A percentile compares a stretch with the other conserved stretches of the same genome.
These are phyloP conservation scores for Pseudocheirus occidentalis DNA, from an alignment of 2,797 vertebrate genomes.

Conservation along the genomic window DNA sequence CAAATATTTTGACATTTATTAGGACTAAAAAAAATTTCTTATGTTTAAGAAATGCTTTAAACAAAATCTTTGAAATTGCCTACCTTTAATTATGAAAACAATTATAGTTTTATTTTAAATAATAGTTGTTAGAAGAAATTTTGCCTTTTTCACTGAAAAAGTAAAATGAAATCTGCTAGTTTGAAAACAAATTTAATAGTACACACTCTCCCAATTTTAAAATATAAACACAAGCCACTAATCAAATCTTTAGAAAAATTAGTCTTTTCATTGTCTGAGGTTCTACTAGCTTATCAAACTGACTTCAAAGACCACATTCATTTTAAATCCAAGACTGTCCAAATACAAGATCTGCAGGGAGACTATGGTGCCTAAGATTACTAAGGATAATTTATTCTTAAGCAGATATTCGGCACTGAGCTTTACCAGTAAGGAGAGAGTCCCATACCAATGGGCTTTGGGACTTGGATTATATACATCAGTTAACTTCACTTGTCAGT, in stretches of 20 bases:
- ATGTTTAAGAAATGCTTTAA: slow-evolving; percentile 22
- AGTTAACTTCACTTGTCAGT: not conserved
- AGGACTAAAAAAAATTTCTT: slow-evolving; percentile 51
- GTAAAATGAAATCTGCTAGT: not conserved
- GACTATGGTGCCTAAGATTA: not conserved
- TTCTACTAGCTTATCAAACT: slow-evolving; percentile 37
- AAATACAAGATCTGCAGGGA: slow-evolving; percentile 15
- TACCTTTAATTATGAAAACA: slow-evolving; percentile 55
- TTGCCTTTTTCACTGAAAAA: slow-evolving; percentile 10
- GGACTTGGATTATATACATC: not conserved
- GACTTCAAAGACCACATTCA: slow-evolving; percentile 34
- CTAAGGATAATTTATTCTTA: not conserved
- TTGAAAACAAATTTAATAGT: not conserved
- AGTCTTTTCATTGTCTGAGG: slow-evolving; percentile 40
- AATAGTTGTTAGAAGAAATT: not conserved
- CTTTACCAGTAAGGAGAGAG: not conserved
- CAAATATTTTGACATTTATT: slow-evolving; percentile 34
- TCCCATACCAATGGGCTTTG: not conserved
- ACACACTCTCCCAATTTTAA: not conserved
- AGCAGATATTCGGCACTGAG: not conserved
- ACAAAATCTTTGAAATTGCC: slow-evolving; percentile 24
- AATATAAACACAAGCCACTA: slow-evolving; percentile 14
- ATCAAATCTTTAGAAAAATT: not conserved
- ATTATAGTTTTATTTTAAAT: not conserved
- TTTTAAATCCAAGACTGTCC: slow-evolving; percentile 50